phyloP scores from a whole-genome alignment of 1,140 invertebrate species.

The Plectrocnemia conspersa region DNA sequence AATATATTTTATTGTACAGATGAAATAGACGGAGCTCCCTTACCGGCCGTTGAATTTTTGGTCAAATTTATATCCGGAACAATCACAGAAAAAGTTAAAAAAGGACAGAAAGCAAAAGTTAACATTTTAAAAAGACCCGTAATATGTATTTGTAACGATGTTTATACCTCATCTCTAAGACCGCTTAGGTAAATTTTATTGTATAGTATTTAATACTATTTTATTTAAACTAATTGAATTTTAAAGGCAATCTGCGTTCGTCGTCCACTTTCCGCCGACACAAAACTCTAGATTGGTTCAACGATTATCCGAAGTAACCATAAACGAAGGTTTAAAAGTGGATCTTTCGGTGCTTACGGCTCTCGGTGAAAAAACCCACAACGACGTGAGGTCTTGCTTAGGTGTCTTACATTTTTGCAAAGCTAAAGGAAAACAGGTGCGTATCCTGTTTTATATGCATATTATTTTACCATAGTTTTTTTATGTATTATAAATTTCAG shows the following conservation, averaged over 20 bases:
- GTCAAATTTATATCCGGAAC: slow-evolving; percentile 71
- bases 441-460: not conserved
- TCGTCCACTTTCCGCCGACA: slow-evolving; percentile 70
- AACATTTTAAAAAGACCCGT: slow-evolving; percentile 73
- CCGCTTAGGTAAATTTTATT: slow-evolving; percentile 46
- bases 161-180: slow-evolving; percentile 81
- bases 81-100: slow-evolving; percentile 53
- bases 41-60: slow-evolving; percentile 79
- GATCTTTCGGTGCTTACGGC: slow-evolving; percentile 66
- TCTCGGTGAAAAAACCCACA: slow-evolving; percentile 74
- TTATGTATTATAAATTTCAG: slow-evolving; percentile 29
- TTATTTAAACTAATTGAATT: not conserved
- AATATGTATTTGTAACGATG: slow-evolving; percentile 96
- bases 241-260: slow-evolving; percentile 63
- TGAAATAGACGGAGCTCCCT: slow-evolving; percentile 93
- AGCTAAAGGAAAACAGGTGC: slow-evolving; percentile 29
- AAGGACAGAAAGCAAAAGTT: slow-evolving; percentile 46
- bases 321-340: slow-evolving; percentile 63
- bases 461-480: not conserved
- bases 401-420: slow-evolving; percentile 77
- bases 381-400: slow-evolving; percentile 86
- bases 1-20: slow-evolving; percentile 53
- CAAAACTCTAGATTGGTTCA: slow-evolving; percentile 58
- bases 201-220: not conserved
- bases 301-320: slow-evolving; percentile 64